Evolutionary conservation across 2,888 invertebrate species (phyloP).

Genomic region (Stenoptilia bipunctidactyla): DNA sequence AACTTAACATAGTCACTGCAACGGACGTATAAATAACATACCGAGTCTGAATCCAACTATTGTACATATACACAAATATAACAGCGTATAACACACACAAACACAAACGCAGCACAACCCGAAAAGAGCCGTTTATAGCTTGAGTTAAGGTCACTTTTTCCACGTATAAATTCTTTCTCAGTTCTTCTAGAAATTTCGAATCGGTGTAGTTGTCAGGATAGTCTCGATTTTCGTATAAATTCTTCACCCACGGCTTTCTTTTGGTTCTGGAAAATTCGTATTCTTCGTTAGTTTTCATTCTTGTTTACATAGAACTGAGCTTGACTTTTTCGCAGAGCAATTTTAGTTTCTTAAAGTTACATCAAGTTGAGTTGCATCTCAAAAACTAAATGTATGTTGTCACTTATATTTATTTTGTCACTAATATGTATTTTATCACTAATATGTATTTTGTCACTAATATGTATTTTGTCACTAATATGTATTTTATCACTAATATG

Average conservation of each 20-base stretch:
- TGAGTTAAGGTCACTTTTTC: constrained; percentile 78
- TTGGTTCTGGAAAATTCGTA: constrained; percentile 15
- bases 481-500: too few species aligned
- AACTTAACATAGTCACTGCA: constrained; percentile 71
- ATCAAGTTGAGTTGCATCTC: too few species aligned
- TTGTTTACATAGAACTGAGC: too few species aligned
- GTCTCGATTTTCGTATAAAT: constrained; percentile 88
- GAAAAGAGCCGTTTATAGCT: constrained; percentile 81
- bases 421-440: too few species aligned
- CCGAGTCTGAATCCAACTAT: constrained; percentile 75
- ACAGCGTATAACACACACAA: constrained; percentile 80
- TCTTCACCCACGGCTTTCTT: constrained; percentile 83
- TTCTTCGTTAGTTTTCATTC: constrained; percentile 19
- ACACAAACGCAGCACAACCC: constrained; percentile 85
- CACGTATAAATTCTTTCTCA: constrained; percentile 86
- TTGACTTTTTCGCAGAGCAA: too few species aligned
- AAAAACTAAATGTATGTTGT: too few species aligned
- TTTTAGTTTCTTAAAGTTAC: too few species aligned
- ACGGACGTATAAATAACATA: constrained; percentile 73
- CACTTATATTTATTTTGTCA: too few species aligned
- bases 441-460: too few species aligned
- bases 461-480: too few species aligned
- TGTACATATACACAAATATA: constrained; percentile 80
- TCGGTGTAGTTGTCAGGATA: constrained; percentile 96
- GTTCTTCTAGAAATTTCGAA: constrained; percentile 84